phyloP scores from a whole-genome alignment of 2,797 vertebrate species.

The Mormyrops attenuatus region DNA sequence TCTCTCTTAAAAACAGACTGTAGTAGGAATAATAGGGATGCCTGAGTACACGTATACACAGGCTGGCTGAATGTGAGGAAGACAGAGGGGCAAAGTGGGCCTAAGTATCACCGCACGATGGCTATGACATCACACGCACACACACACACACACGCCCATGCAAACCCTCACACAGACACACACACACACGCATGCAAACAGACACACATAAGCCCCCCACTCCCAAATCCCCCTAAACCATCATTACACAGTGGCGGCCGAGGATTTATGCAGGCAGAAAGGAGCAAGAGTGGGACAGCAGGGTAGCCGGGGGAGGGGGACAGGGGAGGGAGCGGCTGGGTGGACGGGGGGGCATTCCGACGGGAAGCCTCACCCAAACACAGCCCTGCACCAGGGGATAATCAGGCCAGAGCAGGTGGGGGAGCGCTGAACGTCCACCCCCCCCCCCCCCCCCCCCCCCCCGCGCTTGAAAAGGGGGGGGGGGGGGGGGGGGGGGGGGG shows the following conservation, averaged over 20 bases:
- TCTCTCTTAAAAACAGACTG: not conserved
- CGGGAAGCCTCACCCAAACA: not conserved
- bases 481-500: too few species aligned
- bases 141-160: not conserved
- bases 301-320: not conserved
- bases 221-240: constrained; percentile 38
- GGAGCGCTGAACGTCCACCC: not conserved
- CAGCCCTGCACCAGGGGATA: not conserved
- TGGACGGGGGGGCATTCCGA: not conserved
- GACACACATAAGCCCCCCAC: constrained; percentile 8
- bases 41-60: not conserved
- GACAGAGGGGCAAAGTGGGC: not conserved
- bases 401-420: not conserved
- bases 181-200: not conserved
- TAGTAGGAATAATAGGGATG: not conserved
- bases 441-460: too few species aligned
- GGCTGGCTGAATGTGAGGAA: not conserved
- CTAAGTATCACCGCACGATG: not conserved
- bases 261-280: constrained; percentile 25
- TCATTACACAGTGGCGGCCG: constrained; percentile 30
- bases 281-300: not conserved
- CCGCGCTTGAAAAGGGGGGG: too few species aligned
- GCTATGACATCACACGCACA: not conserved
- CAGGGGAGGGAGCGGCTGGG: not conserved
- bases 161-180: not conserved